Evolutionary conservation across 1,140 invertebrate species (phyloP).

Genomic region (Saccostrea cuccullata): DNA sequence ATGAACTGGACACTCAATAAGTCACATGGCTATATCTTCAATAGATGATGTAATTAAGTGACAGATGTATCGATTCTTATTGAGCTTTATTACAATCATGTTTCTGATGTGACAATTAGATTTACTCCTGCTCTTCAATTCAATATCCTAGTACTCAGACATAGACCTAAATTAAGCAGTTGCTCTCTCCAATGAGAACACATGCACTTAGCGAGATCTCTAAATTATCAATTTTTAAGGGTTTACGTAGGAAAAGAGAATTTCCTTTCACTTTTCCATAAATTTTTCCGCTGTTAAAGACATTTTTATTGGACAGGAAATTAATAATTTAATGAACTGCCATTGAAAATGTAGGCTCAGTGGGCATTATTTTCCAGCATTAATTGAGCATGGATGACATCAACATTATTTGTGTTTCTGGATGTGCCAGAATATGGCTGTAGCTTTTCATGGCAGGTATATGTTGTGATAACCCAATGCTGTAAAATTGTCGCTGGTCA

Average conservation of each 20-base stretch:
- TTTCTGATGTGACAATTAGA: background rate
- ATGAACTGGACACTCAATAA: background rate
- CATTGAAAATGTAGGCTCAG: background rate
- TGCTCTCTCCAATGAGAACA: background rate
- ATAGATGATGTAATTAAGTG: background rate
- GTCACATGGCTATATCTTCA: background rate
- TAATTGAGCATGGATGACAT: background rate
- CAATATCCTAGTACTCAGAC: background rate
- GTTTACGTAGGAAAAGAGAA: background rate
- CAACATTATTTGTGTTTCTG: background rate
- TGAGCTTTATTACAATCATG: background rate
- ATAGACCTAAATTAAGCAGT: background rate
- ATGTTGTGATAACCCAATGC: background rate
- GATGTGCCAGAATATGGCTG: background rate
- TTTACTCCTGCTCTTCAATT: background rate
- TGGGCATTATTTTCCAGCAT: conserved; percentile 10
- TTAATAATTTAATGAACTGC: conserved; percentile 27
- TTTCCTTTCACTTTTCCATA: background rate
- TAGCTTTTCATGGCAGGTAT: background rate
- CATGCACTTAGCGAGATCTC: background rate
- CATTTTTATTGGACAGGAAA: background rate
- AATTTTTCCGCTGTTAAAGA: background rate
- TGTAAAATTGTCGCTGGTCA: background rate
- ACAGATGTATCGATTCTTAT: background rate
- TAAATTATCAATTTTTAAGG: background rate